These are phyloP conservation scores for Serrognathus titanus DNA, from an alignment of 2,888 invertebrate species.

Conservation along the genomic window DNA sequence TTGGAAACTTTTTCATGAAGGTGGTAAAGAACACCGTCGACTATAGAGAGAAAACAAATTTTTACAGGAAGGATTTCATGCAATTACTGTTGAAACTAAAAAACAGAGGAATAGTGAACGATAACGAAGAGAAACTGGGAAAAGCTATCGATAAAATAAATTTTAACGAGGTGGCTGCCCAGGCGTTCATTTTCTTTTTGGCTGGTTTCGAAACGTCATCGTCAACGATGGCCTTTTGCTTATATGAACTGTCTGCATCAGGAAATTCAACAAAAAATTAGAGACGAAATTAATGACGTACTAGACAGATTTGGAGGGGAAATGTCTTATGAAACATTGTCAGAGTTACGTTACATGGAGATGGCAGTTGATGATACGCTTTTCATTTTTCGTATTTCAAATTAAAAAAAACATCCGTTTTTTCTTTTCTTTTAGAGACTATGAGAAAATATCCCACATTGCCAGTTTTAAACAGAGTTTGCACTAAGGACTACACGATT, in stretches of 20 bases:
- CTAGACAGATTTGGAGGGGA: constrained; percentile 30
- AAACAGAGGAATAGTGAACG: constrained; percentile 29
- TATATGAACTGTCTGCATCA: constrained; percentile 44
- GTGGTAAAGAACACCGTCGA: constrained; percentile 47
- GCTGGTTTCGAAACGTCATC: constrained; percentile 50
- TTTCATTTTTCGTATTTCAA: not conserved
- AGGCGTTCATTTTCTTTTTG: constrained; percentile 42
- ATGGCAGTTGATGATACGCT: constrained; percentile 37
- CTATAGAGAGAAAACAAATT: constrained; percentile 47
- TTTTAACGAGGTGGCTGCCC: constrained; percentile 23
- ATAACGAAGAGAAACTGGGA: constrained; percentile 16
- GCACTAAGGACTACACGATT: constrained; percentile 27
- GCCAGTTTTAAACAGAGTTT: constrained; percentile 18
- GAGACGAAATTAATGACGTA: constrained; percentile 36
- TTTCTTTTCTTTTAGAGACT: constrained; percentile 36
- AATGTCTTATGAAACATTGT: constrained; percentile 42
- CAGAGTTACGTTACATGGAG: constrained; percentile 43
- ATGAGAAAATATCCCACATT: constrained; percentile 38
- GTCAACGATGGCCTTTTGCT: constrained; percentile 39
- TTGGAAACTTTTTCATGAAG: constrained; percentile 47
- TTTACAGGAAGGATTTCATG: constrained; percentile 53
- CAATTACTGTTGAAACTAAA: constrained; percentile 1
- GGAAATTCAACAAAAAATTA: constrained; percentile 40
- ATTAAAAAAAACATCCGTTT: not conserved
- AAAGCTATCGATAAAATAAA: constrained; percentile 33